Evolutionary conservation across 2,888 invertebrate genomes (phyloP).

Genomic region (Chydorus sphaericus): DNA sequence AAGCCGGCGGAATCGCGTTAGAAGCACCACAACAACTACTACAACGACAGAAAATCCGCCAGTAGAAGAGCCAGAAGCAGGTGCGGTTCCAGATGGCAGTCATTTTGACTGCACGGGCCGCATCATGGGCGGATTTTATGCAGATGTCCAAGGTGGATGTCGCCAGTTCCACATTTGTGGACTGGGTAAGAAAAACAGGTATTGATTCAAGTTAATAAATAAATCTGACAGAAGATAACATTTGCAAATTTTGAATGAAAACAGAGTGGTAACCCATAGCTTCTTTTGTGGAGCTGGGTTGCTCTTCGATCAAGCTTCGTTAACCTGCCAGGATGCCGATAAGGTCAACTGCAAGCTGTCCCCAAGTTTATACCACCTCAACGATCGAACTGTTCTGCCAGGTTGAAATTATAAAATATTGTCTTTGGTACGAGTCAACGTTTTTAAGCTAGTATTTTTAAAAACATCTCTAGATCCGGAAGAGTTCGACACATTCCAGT

Average conservation of each 20-base stretch:
- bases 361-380: slow-evolving; percentile 25
- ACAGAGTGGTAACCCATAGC: slow-evolving; percentile 25
- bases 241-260: neutral
- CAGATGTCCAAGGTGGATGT: slow-evolving; percentile 27
- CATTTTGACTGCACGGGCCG: slow-evolving; percentile 26
- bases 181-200: slow-evolving; percentile 20
- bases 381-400: slow-evolving; percentile 17
- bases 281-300: slow-evolving; percentile 27
- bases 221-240: too few species aligned
- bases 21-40: neutral
- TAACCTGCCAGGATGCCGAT: slow-evolving; percentile 26
- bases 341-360: slow-evolving; percentile 25
- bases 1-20: neutral
- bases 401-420: neutral
- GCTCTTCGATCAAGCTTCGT: slow-evolving; percentile 26
- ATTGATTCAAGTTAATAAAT: too few species aligned
- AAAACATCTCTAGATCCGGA: neutral
- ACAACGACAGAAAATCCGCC: neutral
- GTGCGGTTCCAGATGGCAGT: slow-evolving; percentile 22
- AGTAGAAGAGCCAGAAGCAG: slow-evolving; percentile 13
- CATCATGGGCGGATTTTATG: slow-evolving; percentile 28
- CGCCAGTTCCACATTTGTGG: slow-evolving; percentile 29
- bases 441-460: neutral
- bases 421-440: neutral
- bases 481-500: neutral